Percentiles rank a stretch among this genome's conserved stretches.
These are phyloP conservation scores for Cephus rjabovi DNA, from an alignment of 2,888 invertebrate species.

Conservation along the genomic window DNA sequence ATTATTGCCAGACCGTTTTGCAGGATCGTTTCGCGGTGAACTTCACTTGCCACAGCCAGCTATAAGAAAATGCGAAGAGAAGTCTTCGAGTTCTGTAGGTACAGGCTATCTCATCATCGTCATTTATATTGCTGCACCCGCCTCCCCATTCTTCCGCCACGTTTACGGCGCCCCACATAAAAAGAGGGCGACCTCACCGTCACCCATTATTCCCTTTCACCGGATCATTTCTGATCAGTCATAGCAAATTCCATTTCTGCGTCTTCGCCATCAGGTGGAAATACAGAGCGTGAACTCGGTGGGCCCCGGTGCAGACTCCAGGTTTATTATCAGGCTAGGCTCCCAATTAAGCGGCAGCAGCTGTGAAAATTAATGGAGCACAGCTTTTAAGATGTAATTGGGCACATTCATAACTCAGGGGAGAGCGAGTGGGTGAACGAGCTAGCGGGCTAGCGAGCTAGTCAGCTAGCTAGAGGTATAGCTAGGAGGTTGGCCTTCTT, in stretches of 20 bases:
- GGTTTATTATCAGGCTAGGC: slow-evolving; percentile 72
- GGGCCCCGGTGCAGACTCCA: slow-evolving; percentile 55
- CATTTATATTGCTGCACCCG: background rate
- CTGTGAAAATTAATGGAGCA: slow-evolving; percentile 75
- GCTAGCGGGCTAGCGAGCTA: slow-evolving; percentile 21
- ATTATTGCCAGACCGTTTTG: slow-evolving; percentile 52
- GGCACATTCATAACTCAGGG: slow-evolving; percentile 72
- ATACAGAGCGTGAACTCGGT: slow-evolving; percentile 49
- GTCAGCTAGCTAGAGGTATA: slow-evolving; percentile 18
- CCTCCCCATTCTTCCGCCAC: background rate
- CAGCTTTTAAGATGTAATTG: slow-evolving; percentile 76
- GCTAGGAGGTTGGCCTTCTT: slow-evolving; percentile 12
- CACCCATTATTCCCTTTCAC: slow-evolving; percentile 2
- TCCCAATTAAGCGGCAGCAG: slow-evolving; percentile 75
- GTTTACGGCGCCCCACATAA: background rate
- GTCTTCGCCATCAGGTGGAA: slow-evolving; percentile 32
- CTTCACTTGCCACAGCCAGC: background rate
- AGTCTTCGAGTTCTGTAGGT: background rate
- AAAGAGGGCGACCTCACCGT: background rate
- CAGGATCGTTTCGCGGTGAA: slow-evolving; percentile 18
- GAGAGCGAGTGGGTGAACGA: slow-evolving; percentile 38
- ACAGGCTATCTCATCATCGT: background rate
- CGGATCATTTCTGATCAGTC: background rate
- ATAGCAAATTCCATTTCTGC: background rate
- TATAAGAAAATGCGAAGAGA: background rate